phyloP scores from a whole-genome alignment of 2,888 invertebrate species.

The Toxonevra muliebris region DNA sequence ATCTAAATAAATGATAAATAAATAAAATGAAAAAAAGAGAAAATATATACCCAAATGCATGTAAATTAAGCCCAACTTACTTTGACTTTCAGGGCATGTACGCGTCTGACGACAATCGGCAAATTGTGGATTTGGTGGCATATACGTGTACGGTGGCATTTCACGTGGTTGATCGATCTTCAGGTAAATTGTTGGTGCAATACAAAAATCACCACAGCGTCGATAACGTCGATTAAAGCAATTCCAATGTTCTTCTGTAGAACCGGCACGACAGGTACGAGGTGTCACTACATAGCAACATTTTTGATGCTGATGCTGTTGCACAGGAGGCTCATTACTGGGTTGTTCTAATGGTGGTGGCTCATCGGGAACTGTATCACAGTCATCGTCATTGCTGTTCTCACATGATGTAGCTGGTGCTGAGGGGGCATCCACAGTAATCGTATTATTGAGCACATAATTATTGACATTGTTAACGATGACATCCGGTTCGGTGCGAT shows the following conservation, averaged over 20 bases:
- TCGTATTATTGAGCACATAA: slow-evolving; percentile 44
- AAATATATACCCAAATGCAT: not conserved
- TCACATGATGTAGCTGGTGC: slow-evolving; percentile 16
- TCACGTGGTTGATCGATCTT: slow-evolving; percentile 36
- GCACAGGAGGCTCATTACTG: too few species aligned
- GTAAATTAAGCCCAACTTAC: slow-evolving; percentile 33
- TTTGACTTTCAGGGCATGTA: slow-evolving; percentile 38
- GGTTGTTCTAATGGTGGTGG: slow-evolving; percentile 3
- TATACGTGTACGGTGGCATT: slow-evolving; percentile 30
- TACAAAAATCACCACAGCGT: slow-evolving; percentile 53
- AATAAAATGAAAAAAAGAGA: not conserved
- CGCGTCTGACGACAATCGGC: slow-evolving; percentile 34
- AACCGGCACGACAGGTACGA: slow-evolving; percentile 44
- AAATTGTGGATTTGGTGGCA: slow-evolving; percentile 46
- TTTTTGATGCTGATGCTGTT: not conserved
- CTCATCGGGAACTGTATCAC: slow-evolving; percentile 5
- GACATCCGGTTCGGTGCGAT: slow-evolving; percentile 36
- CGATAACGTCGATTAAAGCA: slow-evolving; percentile 49
- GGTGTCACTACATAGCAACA: slow-evolving; percentile 56
- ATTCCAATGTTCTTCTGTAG: slow-evolving; percentile 42
- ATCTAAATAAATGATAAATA: slow-evolving; percentile 32
- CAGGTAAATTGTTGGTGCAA: slow-evolving; percentile 48
- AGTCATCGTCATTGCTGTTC: slow-evolving; percentile 19
- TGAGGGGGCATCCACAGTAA: slow-evolving; percentile 16
- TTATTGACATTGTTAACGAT: slow-evolving; percentile 48